phyloP scores from a whole-genome alignment of 2,113 vertebrate genomes.

The Physeter macrocephalus region DNA sequence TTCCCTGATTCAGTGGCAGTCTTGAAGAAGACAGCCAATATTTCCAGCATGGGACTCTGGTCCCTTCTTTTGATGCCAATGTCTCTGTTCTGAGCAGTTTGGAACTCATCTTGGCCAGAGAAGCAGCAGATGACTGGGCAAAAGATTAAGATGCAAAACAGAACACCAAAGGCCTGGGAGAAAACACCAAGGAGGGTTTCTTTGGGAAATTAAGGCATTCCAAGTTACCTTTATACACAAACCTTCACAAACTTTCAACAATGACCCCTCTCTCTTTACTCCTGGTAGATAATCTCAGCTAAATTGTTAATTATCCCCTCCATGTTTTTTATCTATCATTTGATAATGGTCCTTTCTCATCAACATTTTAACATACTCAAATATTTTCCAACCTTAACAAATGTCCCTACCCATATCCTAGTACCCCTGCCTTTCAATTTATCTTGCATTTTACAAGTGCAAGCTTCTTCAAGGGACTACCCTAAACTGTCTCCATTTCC shows the following conservation, averaged over 20 bases:
- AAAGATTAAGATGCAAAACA: background rate
- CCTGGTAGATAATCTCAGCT: background rate
- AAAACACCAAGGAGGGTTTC: background rate
- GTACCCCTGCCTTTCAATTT: background rate
- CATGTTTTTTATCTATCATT: background rate
- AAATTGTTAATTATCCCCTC: background rate
- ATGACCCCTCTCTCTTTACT: background rate
- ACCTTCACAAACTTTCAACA: background rate
- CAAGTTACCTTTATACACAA: background rate
- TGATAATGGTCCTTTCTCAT: background rate
- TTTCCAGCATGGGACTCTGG: background rate
- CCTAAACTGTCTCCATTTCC: background rate
- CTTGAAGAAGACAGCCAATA: background rate
- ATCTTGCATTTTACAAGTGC: background rate
- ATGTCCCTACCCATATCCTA: background rate
- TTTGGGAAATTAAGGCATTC: background rate
- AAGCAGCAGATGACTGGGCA: background rate
- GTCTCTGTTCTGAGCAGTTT: background rate
- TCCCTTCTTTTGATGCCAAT: background rate
- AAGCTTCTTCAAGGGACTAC: background rate
- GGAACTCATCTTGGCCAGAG: background rate
- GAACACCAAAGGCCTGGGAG: background rate
- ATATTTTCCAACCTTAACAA: background rate
- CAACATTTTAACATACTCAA: background rate
- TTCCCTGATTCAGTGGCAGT: background rate